Evolutionary conservation across 37 sponge, comb jelly and placozoan genomes (phyloP).

Genomic region (Axinella damicornis): DNA sequence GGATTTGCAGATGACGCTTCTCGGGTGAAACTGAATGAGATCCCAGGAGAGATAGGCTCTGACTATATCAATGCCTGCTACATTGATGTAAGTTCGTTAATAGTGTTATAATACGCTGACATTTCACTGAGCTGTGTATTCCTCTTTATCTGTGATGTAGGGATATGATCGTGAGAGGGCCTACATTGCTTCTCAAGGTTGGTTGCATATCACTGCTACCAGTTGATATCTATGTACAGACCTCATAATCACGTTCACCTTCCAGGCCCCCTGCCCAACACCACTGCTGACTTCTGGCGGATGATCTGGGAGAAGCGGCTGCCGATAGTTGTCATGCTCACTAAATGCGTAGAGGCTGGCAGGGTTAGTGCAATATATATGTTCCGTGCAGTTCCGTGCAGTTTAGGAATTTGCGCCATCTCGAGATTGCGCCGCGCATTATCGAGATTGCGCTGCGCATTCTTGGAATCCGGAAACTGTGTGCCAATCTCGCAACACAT

Average conservation of each 20-base stretch:
- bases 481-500: too few species aligned
- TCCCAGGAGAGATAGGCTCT: slow-evolving; percentile 48
- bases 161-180: slow-evolving; percentile 58
- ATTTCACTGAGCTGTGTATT: not conserved
- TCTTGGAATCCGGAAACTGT: too few species aligned
- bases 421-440: too few species aligned
- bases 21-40: slow-evolving; percentile 44
- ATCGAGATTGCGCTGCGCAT: too few species aligned
- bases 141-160: slow-evolving; percentile 25
- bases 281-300: slow-evolving; percentile 71
- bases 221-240: too few species aligned
- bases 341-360: slow-evolving; percentile 66
- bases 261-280: slow-evolving; percentile 51
- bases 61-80: slow-evolving; percentile 80
- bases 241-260: slow-evolving; percentile 51
- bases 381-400: too few species aligned
- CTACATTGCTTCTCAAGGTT: slow-evolving; percentile 88
- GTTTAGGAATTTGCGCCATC: too few species aligned
- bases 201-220: too few species aligned
- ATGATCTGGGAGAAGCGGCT: slow-evolving; percentile 70
- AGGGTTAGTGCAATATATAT: slow-evolving; percentile 29
- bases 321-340: slow-evolving; percentile 71
- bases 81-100: slow-evolving; percentile 65
- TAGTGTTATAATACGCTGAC: too few species aligned
- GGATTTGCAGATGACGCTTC: slow-evolving; percentile 53